Percentiles rank a stretch among this genome's conserved stretches.
Evolutionary conservation across 2,888 invertebrate genomes (phyloP).

Genomic region (Drosophila parthenogenetica): DNA sequence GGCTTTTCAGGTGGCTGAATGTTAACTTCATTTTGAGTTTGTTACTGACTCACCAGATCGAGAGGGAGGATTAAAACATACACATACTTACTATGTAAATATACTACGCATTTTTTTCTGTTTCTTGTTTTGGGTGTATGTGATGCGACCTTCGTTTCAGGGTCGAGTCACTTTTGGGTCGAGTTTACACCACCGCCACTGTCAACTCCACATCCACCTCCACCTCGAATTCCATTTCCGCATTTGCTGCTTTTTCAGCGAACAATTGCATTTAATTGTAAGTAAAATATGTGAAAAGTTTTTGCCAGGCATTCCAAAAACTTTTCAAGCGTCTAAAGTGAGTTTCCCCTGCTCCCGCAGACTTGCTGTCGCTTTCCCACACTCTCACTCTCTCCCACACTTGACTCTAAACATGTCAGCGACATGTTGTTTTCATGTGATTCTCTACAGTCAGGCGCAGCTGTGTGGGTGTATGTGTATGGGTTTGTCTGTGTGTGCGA

Average conservation of each 20-base stretch:
- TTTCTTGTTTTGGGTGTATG: neutral
- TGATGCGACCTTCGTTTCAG: slow-evolving; percentile 38
- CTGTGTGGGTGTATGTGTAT: slow-evolving; percentile 33
- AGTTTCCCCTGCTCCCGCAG: neutral
- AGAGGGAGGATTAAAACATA: slow-evolving; percentile 11
- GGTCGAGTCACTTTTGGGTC: slow-evolving; percentile 10
- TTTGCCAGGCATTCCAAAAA: slow-evolving; percentile 52
- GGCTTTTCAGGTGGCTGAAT: slow-evolving; percentile 30
- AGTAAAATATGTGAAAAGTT: slow-evolving; percentile 81
- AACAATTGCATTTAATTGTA: slow-evolving; percentile 81
- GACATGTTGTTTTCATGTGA: slow-evolving; percentile 80
- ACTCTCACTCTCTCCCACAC: neutral
- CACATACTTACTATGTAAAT: neutral
- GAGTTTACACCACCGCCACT: neutral
- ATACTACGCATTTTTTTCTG: neutral
- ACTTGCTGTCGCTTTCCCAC: neutral
- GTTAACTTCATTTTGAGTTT: slow-evolving; percentile 37
- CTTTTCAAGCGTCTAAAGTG: slow-evolving; percentile 66
- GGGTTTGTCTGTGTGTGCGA: slow-evolving; percentile 7
- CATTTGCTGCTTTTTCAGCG: slow-evolving; percentile 23
- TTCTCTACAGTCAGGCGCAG: slow-evolving; percentile 63
- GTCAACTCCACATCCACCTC: slow-evolving; percentile 5
- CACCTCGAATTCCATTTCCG: slow-evolving; percentile 10
- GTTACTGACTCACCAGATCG: slow-evolving; percentile 9
- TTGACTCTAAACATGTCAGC: slow-evolving; percentile 64